A percentile compares a stretch with the other conserved stretches of the same genome.
phyloP scores from a whole-genome alignment of 2,113 vertebrate genomes.

The Platycercus adscitus region DNA sequence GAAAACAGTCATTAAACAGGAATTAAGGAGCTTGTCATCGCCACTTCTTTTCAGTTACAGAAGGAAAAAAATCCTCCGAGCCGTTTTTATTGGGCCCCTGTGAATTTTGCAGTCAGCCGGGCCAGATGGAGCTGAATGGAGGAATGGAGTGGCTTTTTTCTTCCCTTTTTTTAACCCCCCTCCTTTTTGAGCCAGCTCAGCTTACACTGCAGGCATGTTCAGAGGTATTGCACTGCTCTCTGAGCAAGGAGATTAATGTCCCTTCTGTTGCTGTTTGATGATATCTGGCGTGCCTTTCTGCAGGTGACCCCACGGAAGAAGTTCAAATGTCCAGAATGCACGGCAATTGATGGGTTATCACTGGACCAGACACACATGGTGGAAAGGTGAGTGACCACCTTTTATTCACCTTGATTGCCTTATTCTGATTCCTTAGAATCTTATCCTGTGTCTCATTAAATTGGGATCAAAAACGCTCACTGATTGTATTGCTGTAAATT shows the following conservation, averaged over 20 bases:
- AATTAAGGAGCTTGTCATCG: slow-evolving; percentile 87
- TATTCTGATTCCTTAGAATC: slow-evolving; percentile 27
- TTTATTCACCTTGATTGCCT: neutral
- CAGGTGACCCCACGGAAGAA: slow-evolving; percentile 98
- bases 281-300: slow-evolving; percentile 36
- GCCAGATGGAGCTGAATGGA: slow-evolving; percentile 68
- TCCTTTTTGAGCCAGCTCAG: slow-evolving; percentile 12
- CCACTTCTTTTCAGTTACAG: slow-evolving; percentile 78
- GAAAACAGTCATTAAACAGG: slow-evolving; percentile 89
- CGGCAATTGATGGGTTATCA: slow-evolving; percentile 95
- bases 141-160: slow-evolving; percentile 33
- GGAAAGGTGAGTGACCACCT: slow-evolving; percentile 81
- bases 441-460: neutral
- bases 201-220: slow-evolving; percentile 29
- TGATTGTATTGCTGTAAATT: neutral
- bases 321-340: slow-evolving; percentile 99
- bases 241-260: slow-evolving; percentile 19
- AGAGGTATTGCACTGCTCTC: neutral
- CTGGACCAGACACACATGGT: slow-evolving; percentile 99
- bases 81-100: slow-evolving; percentile 81
- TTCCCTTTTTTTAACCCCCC: neutral
- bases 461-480: neutral
- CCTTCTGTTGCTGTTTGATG: slow-evolving; percentile 39
- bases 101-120: slow-evolving; percentile 68
- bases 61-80: slow-evolving; percentile 78